Evolutionary conservation across 2,113 vertebrate species (phyloP).

Genomic region (Polypterus bichir): DNA sequence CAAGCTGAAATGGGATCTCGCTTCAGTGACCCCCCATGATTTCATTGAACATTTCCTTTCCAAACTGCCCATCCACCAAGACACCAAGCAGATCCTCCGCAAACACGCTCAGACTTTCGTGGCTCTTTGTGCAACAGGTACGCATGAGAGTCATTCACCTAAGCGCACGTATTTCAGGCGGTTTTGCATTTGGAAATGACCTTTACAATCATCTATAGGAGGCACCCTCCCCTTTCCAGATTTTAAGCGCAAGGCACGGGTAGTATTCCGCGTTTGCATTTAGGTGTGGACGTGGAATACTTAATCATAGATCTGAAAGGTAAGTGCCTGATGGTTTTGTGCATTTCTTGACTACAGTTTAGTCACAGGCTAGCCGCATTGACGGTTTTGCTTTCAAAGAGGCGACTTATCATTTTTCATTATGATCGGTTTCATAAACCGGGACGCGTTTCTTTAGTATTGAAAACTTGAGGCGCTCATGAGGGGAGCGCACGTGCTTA

Average conservation of each 20-base stretch:
- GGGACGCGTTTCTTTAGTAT: too few species aligned
- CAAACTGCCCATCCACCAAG: conserved; percentile 79
- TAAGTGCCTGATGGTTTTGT: neutral
- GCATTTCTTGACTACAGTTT: too few species aligned
- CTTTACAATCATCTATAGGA: neutral
- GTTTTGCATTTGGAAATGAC: neutral
- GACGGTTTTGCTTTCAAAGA: too few species aligned
- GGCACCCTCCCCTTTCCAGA: conserved; percentile 8
- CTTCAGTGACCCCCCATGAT: conserved; percentile 86
- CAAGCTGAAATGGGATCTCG: conserved; percentile 96
- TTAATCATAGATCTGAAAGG: neutral
- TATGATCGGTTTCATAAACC: too few species aligned
- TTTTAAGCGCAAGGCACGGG: conserved; percentile 1
- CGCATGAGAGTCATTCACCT: conserved; percentile 23
- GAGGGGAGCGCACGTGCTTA: too few species aligned
- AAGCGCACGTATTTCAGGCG: conserved; percentile 1
- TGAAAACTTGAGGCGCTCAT: too few species aligned
- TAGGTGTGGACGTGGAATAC: conserved; percentile 7
- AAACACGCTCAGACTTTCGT: conserved; percentile 96
- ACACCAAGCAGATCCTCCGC: conserved; percentile 85
- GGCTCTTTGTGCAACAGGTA: conserved; percentile 95
- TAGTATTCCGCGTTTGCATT: conserved; percentile 2
- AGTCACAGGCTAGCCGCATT: too few species aligned
- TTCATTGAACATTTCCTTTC: conserved; percentile 96
- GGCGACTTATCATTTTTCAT: too few species aligned